A percentile compares a stretch with the other conserved stretches of the same genome.
Evolutionary conservation across 2,113 vertebrate species (phyloP).

Genomic region (Speoplatyrhinus poulsoni): DNA sequence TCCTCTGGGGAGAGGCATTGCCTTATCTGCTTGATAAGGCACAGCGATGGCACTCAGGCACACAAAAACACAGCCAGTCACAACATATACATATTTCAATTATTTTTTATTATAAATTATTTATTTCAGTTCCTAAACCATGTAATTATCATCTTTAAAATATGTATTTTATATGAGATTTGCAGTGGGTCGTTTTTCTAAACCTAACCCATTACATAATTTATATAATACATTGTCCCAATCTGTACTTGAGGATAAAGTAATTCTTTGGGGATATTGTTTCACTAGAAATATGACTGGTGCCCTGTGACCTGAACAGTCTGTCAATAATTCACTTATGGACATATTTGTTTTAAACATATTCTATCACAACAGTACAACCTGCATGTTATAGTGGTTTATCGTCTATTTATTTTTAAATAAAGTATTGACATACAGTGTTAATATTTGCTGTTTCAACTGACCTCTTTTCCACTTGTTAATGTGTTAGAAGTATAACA

Average conservation of each 20-base stretch:
- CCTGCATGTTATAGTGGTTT: background rate
- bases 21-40: constrained; percentile 51
- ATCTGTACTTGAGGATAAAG: no score
- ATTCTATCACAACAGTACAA: background rate
- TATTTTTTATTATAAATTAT: no score
- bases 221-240: no score
- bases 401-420: constrained; percentile 1
- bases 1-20: constrained; percentile 32
- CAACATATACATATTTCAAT: background rate
- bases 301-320: background rate
- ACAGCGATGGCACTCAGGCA: background rate
- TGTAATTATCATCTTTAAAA: no score
- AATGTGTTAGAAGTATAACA: no score
- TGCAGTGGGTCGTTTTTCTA: no score
- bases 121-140: no score
- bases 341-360: background rate
- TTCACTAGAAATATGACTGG: no score
- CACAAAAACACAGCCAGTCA: constrained; percentile 1
- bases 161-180: no score
- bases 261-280: no score
- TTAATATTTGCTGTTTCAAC: no score
- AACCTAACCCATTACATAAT: background rate
- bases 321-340: background rate
- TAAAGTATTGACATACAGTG: background rate
- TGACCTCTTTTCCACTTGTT: background rate